Conservation (phyloP, 2,113 vertebrate species). For the Atherinomorus stipes region DNA sequence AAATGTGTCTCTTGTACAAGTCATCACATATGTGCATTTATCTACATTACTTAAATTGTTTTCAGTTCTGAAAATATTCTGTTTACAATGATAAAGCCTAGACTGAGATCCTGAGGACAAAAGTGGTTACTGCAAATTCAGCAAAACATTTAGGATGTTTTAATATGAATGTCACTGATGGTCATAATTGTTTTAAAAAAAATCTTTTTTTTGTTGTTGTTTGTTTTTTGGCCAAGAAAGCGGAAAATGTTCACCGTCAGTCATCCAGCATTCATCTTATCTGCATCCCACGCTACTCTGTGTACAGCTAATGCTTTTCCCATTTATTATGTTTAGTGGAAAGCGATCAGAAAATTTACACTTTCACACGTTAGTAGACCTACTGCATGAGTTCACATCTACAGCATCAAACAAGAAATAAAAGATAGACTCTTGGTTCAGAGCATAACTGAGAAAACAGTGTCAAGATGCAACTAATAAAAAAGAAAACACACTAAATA, state of each 20-base stretch:
- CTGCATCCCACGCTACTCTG: slow-evolving; percentile 8
- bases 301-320: slow-evolving; percentile 2
- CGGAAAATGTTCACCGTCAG: background rate
- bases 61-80: slow-evolving; percentile 31
- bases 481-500: slow-evolving; percentile 41
- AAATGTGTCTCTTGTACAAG: background rate
- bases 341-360: slow-evolving; percentile 32
- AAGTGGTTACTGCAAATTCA: background rate
- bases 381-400: slow-evolving; percentile 20
- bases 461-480: slow-evolving; percentile 12
- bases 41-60: slow-evolving; percentile 21
- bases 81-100: slow-evolving; percentile 41
- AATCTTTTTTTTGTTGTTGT: background rate
- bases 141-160: background rate
- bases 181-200: background rate
- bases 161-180: slow-evolving; percentile 19
- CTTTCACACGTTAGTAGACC: slow-evolving; percentile 27
- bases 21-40: slow-evolving; percentile 2
- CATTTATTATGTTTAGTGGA: slow-evolving; percentile 3
- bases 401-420: slow-evolving; percentile 34
- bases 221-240: slow-evolving; percentile 1
- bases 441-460: background rate
- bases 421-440: slow-evolving; percentile 33
- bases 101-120: slow-evolving; percentile 7
- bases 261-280: slow-evolving; percentile 25